Conservation (phyloP, 2,888 invertebrate genomes). For the Aplocera efformata region DNA sequence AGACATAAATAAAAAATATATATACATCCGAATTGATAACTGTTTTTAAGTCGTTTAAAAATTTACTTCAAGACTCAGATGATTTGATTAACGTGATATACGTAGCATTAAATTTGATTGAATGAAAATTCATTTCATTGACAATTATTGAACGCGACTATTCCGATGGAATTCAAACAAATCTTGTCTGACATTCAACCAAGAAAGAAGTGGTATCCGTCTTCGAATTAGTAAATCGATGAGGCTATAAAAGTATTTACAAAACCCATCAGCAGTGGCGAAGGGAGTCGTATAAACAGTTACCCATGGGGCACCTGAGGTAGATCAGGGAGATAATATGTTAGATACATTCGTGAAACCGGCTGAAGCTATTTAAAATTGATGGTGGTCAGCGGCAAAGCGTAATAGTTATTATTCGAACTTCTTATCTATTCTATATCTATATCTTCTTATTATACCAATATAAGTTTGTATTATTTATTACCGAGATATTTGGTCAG, state of each 20-base stretch:
- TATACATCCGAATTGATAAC: too few species aligned
- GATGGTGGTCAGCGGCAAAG: conserved; percentile 65
- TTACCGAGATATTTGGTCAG: too few species aligned
- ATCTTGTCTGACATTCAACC: background rate
- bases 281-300: conserved; percentile 11
- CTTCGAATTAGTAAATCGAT: conserved; percentile 18
- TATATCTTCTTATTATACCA: too few species aligned
- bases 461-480: too few species aligned
- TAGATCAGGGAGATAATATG: conserved; percentile 16
- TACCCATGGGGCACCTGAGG: conserved; percentile 14
- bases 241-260: conserved; percentile 25
- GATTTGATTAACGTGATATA: too few species aligned
- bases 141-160: too few species aligned
- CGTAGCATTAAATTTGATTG: too few species aligned
- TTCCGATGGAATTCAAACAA: background rate
- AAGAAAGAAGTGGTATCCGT: conserved; percentile 17
- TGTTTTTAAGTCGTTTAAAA: too few species aligned
- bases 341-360: conserved; percentile 8
- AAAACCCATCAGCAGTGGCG: conserved; percentile 21
- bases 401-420: conserved; percentile 13
- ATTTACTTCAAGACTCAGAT: too few species aligned
- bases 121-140: too few species aligned
- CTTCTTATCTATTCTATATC: too few species aligned
- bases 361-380: conserved; percentile 65
- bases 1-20: too few species aligned